phyloP scores from a whole-genome alignment of 2,113 vertebrate species.

The Tringa solitaria region DNA sequence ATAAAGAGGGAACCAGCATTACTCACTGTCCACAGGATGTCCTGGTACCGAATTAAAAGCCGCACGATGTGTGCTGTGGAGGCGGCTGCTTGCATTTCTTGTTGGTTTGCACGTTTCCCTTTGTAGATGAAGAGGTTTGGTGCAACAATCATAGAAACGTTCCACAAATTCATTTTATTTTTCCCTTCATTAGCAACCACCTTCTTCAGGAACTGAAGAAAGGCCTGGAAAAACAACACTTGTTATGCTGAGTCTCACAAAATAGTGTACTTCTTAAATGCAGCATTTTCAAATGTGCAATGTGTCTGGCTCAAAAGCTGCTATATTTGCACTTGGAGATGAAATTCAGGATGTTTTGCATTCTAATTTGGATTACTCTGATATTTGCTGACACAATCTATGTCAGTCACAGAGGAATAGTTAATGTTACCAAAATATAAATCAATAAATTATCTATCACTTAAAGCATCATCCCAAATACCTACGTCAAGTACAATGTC shows the following conservation, averaged over 20 bases:
- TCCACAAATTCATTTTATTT: slow-evolving; percentile 96
- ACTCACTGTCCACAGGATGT: slow-evolving; percentile 92
- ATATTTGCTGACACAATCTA: background rate
- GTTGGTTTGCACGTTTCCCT: slow-evolving; percentile 80
- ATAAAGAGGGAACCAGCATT: background rate
- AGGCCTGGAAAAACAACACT: slow-evolving; percentile 72
- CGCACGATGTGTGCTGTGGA: slow-evolving; percentile 85
- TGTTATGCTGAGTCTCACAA: background rate
- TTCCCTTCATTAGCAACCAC: slow-evolving; percentile 90
- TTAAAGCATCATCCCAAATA: background rate
- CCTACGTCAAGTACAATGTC: background rate
- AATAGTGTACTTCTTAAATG: background rate
- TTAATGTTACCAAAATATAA: background rate
- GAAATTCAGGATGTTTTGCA: fast-evolving
- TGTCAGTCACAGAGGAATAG: background rate
- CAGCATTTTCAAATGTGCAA: background rate
- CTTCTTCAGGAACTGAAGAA: slow-evolving; percentile 89
- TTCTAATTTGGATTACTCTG: background rate
- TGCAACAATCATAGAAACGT: slow-evolving; percentile 94
- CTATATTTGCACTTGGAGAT: background rate
- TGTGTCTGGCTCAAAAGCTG: background rate
- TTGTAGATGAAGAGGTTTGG: slow-evolving; percentile 90
- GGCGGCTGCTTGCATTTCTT: slow-evolving; percentile 86
- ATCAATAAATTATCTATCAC: background rate
- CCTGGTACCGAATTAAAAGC: slow-evolving; percentile 89